Conservation (phyloP, 2,797 vertebrate species). For the Anguilla obscura region DNA sequence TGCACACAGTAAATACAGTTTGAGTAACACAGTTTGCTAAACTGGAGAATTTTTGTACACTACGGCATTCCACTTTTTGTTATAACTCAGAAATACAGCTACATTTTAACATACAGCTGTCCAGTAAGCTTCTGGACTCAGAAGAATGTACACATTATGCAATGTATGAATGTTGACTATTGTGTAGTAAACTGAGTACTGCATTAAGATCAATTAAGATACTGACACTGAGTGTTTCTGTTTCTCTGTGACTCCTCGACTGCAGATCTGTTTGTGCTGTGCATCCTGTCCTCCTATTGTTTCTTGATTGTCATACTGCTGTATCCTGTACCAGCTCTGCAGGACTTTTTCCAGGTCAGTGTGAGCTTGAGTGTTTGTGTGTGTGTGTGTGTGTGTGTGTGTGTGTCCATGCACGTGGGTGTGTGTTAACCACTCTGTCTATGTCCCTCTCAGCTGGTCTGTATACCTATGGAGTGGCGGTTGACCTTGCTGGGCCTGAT, state of each 20-base stretch:
- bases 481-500: conserved; percentile 38
- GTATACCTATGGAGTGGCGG: conserved; percentile 43
- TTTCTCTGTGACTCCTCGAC: neutral
- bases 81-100: neutral
- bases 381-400: neutral
- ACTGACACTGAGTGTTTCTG: neutral
- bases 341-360: conserved; percentile 43
- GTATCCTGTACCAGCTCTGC: conserved; percentile 36
- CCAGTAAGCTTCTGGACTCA: neutral
- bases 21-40: neutral
- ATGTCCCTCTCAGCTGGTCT: conserved; percentile 33
- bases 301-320: conserved; percentile 45
- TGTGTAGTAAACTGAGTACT: neutral
- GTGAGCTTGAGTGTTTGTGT: neutral
- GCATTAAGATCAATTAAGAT: neutral
- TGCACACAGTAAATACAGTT: neutral
- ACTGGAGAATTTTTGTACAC: neutral
- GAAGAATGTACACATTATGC: neutral
- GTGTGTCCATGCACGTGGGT: neutral
- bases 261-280: conserved; percentile 45
- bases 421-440: neutral
- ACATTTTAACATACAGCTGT: neutral
- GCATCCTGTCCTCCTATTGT: conserved; percentile 27
- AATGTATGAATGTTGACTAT: neutral
- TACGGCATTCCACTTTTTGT: neutral